phyloP scores from a whole-genome alignment of 2,113 vertebrate genomes.

The Psophia crepitans region DNA sequence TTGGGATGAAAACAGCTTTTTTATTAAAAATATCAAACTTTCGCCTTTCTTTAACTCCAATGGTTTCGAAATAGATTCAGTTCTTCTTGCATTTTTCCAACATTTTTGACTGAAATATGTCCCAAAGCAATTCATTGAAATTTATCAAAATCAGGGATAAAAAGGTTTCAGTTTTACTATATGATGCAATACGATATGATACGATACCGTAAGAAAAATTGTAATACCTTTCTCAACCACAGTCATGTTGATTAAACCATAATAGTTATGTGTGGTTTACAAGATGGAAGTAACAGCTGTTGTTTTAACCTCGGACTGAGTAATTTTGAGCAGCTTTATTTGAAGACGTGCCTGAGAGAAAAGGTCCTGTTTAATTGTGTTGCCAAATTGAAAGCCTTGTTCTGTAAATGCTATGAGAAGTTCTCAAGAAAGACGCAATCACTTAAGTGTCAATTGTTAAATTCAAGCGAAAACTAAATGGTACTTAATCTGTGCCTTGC shows the following conservation, averaged over 20 bases:
- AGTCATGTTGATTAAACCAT: not conserved
- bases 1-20: fast-evolving
- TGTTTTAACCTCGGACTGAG: not conserved
- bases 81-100: not conserved
- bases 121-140: not conserved
- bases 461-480: not conserved
- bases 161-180: not conserved
- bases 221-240: not conserved
- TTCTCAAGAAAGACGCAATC: not conserved
- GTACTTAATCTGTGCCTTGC: not conserved
- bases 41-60: not conserved
- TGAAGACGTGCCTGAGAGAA: not conserved
- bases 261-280: fast-evolving
- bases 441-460: not conserved
- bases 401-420: not conserved
- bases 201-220: no score
- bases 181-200: no score
- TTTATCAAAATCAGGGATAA: not conserved
- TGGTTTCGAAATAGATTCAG: not conserved
- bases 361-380: not conserved
- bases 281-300: not conserved
- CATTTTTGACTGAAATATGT: not conserved
- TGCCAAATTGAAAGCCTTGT: not conserved
- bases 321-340: not conserved
- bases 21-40: not conserved